A percentile compares a stretch with the other conserved stretches of the same genome.
Conservation (phyloP, 2,888 invertebrate species). For the Helicoverpa assulta region DNA sequence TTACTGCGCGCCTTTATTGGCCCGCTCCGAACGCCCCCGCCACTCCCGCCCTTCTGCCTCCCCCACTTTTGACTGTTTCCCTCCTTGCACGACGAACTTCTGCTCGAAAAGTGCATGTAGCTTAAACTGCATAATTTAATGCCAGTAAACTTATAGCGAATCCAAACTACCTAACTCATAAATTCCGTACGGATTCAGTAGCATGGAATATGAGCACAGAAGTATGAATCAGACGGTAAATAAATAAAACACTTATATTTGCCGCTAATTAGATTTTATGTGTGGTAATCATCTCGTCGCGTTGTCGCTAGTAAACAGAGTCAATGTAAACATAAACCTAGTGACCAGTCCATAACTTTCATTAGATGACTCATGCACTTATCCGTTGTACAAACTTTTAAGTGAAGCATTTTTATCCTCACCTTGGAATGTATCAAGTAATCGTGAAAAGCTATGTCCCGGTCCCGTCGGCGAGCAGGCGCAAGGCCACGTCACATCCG, state of each 20-base stretch:
- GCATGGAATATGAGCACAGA: constrained; percentile 54
- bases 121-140: constrained; percentile 78
- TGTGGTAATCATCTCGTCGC: constrained; percentile 38
- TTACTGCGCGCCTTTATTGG: constrained; percentile 90
- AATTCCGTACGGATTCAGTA: constrained; percentile 58
- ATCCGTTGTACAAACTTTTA: constrained; percentile 69
- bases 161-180: constrained; percentile 59
- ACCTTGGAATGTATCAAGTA: constrained; percentile 86
- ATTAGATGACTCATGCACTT: constrained; percentile 75
- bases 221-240: constrained; percentile 57
- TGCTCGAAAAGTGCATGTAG: constrained; percentile 73
- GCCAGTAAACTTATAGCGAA: constrained; percentile 74
- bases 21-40: constrained; percentile 81
- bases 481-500: constrained; percentile 87
- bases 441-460: constrained; percentile 87
- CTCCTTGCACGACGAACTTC: constrained; percentile 75
- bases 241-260: constrained; percentile 61
- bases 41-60: constrained; percentile 71
- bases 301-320: constrained; percentile 49
- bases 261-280: constrained; percentile 62
- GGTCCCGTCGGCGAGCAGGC: constrained; percentile 71
- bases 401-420: constrained; percentile 72
- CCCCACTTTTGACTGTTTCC: constrained; percentile 69
- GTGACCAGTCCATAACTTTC: constrained; percentile 59
- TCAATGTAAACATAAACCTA: constrained; percentile 55